A percentile compares a stretch with the other conserved stretches of the same genome.
phyloP scores from a whole-genome alignment of 92 coral and sea anemone species.

The Porites lobata region DNA sequence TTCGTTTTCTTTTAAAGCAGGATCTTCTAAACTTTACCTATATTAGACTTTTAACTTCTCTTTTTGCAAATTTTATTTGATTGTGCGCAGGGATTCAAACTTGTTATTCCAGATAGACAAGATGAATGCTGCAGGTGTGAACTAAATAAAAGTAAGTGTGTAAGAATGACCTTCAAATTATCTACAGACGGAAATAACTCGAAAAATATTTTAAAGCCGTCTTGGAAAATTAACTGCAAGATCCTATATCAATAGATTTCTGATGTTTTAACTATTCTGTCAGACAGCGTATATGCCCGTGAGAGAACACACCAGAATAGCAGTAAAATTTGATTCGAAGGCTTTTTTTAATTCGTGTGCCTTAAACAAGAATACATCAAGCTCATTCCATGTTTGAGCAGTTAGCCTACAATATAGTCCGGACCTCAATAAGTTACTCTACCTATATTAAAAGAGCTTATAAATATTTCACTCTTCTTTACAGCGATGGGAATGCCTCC shows the following conservation, averaged over 20 bases:
- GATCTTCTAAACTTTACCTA: no score
- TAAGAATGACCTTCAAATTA: no score
- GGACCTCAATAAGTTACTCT: neutral
- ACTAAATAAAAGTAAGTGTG: neutral
- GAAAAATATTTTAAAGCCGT: no score
- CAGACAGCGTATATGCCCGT: no score
- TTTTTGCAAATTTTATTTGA: neutral
- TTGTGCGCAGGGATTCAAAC: neutral
- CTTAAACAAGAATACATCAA: neutral
- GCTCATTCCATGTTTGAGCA: neutral
- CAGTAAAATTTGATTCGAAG: neutral
- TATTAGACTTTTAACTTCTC: neutral
- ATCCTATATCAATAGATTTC: no score
- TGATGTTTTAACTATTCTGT: no score
- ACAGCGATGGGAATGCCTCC: neutral
- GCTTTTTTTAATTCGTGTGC: no score
- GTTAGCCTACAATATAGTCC: neutral
- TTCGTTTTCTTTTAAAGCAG: no score
- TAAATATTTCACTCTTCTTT: neutral
- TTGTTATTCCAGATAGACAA: neutral
- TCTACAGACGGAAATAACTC: no score
- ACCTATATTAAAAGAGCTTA: neutral
- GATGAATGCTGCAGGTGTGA: constrained; percentile 30
- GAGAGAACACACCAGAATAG: neutral
- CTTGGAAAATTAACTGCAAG: no score